These are phyloP conservation scores for Parnassius orleans DNA, from an alignment of 2,888 invertebrate species.

Conservation along the genomic window DNA sequence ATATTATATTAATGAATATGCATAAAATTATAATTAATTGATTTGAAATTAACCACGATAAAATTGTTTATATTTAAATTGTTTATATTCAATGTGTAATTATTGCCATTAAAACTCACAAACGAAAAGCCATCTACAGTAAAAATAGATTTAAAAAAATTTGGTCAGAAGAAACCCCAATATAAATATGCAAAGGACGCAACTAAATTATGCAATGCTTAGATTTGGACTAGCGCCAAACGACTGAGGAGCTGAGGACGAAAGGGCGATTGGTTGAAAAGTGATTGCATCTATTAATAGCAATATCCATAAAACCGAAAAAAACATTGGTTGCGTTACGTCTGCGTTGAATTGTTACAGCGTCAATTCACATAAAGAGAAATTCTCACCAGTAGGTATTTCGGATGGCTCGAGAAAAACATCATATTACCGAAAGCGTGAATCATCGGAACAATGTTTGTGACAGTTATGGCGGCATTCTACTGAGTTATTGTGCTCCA, in stretches of 20 bases:
- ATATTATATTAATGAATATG: too few relatives aligned
- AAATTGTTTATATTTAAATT: too few relatives aligned
- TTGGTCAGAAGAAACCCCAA: background rate
- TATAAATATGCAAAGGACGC: conserved; percentile 26
- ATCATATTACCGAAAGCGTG: conserved; percentile 65
- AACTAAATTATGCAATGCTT: conserved; percentile 20
- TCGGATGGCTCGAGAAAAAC: conserved; percentile 48
- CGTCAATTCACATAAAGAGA: conserved; percentile 22
- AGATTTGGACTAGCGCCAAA: conserved; percentile 23
- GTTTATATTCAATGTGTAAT: too few relatives aligned
- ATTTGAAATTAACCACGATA: too few relatives aligned
- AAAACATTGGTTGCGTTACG: conserved; percentile 17
- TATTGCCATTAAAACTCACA: too few relatives aligned
- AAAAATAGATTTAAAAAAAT: too few relatives aligned
- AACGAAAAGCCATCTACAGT: too few relatives aligned
- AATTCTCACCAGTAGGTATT: conserved; percentile 24
- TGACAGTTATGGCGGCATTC: conserved; percentile 72
- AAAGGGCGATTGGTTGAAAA: conserved; percentile 22
- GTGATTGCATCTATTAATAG: conserved; percentile 27
- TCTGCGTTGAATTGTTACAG: conserved; percentile 19
- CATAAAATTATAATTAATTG: too few relatives aligned
- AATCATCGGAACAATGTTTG: conserved; percentile 73
- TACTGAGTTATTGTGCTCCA: conserved; percentile 71
- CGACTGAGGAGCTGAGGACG: conserved; percentile 24
- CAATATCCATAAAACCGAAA: conserved; percentile 28